Conservation (phyloP, 2,113 vertebrate genomes). For the Sylvietta virens region DNA sequence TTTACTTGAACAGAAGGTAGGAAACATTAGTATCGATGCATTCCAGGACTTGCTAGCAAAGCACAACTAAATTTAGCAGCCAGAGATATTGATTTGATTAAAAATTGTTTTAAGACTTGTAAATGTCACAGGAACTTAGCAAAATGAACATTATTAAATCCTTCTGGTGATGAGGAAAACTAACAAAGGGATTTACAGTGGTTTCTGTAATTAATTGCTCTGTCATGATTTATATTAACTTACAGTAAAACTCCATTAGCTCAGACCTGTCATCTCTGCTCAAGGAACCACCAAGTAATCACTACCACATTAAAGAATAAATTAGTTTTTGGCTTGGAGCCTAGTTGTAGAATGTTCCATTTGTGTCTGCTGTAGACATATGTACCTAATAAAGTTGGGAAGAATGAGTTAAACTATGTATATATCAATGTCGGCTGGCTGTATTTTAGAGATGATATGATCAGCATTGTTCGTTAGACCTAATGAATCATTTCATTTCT, state of each 20-base stretch:
- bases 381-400: conserved; percentile 82
- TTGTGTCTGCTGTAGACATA: conserved; percentile 80
- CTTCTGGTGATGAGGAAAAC: conserved; percentile 81
- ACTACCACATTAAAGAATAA: conserved; percentile 85
- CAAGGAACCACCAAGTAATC: conserved; percentile 83
- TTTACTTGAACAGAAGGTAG: conserved; percentile 73
- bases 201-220: conserved; percentile 87
- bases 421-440: conserved; percentile 67
- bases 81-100: conserved; percentile 84
- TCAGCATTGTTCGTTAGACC: conserved; percentile 71
- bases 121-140: conserved; percentile 84
- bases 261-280: conserved; percentile 82
- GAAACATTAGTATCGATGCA: conserved; percentile 63
- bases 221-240: conserved; percentile 88
- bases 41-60: conserved; percentile 69
- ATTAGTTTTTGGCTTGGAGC: conserved; percentile 82
- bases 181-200: conserved; percentile 84
- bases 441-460: conserved; percentile 65
- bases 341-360: conserved; percentile 78
- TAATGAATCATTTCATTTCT: conserved; percentile 71
- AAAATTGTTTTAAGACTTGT: conserved; percentile 83
- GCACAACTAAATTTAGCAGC: conserved; percentile 77
- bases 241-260: conserved; percentile 86
- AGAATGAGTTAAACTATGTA: conserved; percentile 75
- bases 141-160: conserved; percentile 85